phyloP scores from a whole-genome alignment of 2,888 invertebrate species.

The Callinectes sapidus region DNA sequence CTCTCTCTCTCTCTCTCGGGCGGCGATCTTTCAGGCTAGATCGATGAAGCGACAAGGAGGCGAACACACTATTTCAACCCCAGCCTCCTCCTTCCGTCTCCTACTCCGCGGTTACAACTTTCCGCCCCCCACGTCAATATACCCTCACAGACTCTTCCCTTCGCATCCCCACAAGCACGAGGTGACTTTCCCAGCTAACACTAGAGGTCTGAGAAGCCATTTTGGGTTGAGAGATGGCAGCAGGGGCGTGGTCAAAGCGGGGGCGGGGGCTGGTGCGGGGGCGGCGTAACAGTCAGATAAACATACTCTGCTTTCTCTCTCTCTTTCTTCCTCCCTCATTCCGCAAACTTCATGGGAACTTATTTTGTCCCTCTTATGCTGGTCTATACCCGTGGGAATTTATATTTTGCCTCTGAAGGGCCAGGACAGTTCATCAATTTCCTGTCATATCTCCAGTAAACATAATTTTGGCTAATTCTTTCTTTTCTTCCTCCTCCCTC shows the following conservation, averaged over 20 bases:
- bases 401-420: neutral
- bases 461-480: constrained; percentile 1
- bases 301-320: constrained; percentile 45
- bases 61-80: neutral
- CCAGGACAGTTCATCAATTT: constrained; percentile 21
- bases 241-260: constrained; percentile 16
- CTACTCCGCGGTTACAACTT: neutral
- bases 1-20: neutral
- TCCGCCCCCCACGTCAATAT: neutral
- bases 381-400: constrained; percentile 7
- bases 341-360: constrained; percentile 56
- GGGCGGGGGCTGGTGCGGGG: neutral
- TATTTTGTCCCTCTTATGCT: neutral
- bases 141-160: neutral
- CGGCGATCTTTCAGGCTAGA: neutral
- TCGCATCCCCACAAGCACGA: neutral
- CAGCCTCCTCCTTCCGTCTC: neutral
- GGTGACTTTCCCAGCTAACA: neutral
- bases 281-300: constrained; percentile 41
- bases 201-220: constrained; percentile 41
- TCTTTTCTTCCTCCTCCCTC: neutral
- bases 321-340: constrained; percentile 32
- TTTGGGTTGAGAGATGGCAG: neutral
- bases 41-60: neutral
- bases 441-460: neutral